Evolutionary conservation across 2,797 vertebrate species (phyloP), one percentile per base, ranked within the genome.

Genomic region (Rhadinocentrus ornatus): DNA sequence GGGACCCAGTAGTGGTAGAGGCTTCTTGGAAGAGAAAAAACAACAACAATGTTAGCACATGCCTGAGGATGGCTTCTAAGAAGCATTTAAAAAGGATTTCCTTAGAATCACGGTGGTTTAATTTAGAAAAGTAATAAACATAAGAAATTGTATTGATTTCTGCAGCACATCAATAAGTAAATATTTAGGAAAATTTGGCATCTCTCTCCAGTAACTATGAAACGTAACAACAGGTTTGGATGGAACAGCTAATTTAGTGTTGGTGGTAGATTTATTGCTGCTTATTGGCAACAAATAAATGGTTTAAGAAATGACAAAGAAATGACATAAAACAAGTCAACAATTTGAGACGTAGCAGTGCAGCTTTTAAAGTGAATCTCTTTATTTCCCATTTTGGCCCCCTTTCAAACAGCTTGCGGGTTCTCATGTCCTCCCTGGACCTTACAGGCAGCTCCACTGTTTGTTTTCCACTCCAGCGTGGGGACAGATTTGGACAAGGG

Each of bases 401-500:
- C 16, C 34, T 66, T 76, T 86, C 64, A 80, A 80, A 66, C 39
- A 50, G 31, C 66, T 50, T 5, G 26, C 81, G 82, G 71, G 79
- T 89, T 86, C 73, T 77, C 73, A 53, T 56, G 80, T 77, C 75
- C 66, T 66, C 2, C 68, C 66, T 1, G 70, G 82, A 74, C 76
- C 75, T 46, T 81, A 72, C 81, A 78, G 83, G 81, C 76, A 80
- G 85, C 77, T 73, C 70, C 62, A 66, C 80, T 90, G 88, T 93
- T 91, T 90, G 89, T 92, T 90, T 89, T 91, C 74, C 85, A 83
- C 86, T 87, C 74, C 87, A 75, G 70, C 73, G 78, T 77, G 84
- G 82, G 83, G 92, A 91, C 88, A 85, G 83, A 94, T 91, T 93
- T 92, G 90, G 88, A 92, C 76, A 77, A 75, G 89, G 87, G 89